Evolutionary conservation across 2,113 vertebrate genomes (phyloP).

Genomic region (Scortum barcoo): DNA sequence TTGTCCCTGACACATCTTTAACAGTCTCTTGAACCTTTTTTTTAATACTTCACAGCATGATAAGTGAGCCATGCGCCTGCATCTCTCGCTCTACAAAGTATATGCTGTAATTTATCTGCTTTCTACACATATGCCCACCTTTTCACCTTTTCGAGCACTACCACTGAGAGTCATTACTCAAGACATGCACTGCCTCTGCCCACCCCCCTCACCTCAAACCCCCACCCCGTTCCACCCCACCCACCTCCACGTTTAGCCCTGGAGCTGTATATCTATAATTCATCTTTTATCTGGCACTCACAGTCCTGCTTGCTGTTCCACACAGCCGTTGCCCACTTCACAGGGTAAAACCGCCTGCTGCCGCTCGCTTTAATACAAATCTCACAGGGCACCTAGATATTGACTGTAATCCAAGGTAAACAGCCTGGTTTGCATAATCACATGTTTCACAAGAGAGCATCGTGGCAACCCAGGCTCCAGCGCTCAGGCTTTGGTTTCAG

Average conservation of each 20-base stretch:
- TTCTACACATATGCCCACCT: conserved; percentile 54
- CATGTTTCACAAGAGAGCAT: conserved; percentile 52
- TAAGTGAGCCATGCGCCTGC: conserved; percentile 22
- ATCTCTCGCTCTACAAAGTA: conserved; percentile 46
- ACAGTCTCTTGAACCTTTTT: conserved; percentile 57
- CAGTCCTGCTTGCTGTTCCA: conserved; percentile 73
- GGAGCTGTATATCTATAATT: conserved; percentile 82
- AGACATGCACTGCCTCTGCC: conserved; percentile 45
- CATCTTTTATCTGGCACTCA: conserved; percentile 81
- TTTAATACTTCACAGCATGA: conserved; percentile 58
- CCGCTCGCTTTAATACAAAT: conserved; percentile 64
- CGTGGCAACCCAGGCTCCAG: conserved; percentile 7
- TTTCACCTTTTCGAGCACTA: conserved; percentile 54
- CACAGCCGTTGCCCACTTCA: conserved; percentile 76
- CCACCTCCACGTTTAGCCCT: conserved; percentile 71
- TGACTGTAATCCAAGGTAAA: conserved; percentile 81
- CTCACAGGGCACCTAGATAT: conserved; percentile 71
- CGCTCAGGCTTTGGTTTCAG: conserved; percentile 52
- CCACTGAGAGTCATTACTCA: conserved; percentile 73
- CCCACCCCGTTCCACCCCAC: conserved; percentile 26
- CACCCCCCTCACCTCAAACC: conserved; percentile 5
- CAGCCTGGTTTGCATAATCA: conserved; percentile 78
- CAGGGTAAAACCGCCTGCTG: conserved; percentile 71
- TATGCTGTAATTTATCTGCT: conserved; percentile 59
- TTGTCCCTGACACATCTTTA: conserved; percentile 69